A percentile compares a stretch with the other conserved stretches of the same genome.
Conservation (phyloP, 2,888 invertebrate species). For the Pachycephus smyrnensis region DNA sequence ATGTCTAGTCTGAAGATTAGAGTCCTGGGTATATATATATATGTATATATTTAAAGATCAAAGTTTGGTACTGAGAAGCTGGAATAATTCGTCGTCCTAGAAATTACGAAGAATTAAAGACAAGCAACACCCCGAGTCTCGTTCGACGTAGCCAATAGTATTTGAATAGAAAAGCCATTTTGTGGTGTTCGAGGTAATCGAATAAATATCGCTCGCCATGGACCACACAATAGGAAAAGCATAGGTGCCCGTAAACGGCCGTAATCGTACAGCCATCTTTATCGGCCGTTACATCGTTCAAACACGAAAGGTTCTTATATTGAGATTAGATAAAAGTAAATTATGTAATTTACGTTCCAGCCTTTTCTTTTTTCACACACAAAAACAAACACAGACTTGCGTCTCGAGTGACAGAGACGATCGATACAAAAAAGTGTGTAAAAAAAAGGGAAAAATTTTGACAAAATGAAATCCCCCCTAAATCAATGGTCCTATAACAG, state of each 20-base stretch:
- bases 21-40: background rate
- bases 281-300: background rate
- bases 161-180: constrained; percentile 22
- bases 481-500: background rate
- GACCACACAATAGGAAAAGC: background rate
- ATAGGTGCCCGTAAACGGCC: background rate
- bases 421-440: too few relatives aligned
- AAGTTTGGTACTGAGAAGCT: background rate
- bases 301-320: background rate
- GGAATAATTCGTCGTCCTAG: too few relatives aligned
- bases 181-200: constrained; percentile 6
- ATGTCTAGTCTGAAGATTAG: background rate
- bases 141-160: background rate
- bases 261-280: background rate
- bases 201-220: constrained; percentile 10
- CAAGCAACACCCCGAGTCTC: background rate
- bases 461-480: background rate
- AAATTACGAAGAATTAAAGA: background rate
- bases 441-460: too few relatives aligned
- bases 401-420: too few relatives aligned
- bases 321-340: background rate
- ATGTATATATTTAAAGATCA: background rate
- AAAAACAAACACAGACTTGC: too few relatives aligned
- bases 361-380: too few relatives aligned
- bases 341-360: background rate